phyloP scores from a whole-genome alignment of 2,888 invertebrate genomes.

The Antheraea yamamai region DNA sequence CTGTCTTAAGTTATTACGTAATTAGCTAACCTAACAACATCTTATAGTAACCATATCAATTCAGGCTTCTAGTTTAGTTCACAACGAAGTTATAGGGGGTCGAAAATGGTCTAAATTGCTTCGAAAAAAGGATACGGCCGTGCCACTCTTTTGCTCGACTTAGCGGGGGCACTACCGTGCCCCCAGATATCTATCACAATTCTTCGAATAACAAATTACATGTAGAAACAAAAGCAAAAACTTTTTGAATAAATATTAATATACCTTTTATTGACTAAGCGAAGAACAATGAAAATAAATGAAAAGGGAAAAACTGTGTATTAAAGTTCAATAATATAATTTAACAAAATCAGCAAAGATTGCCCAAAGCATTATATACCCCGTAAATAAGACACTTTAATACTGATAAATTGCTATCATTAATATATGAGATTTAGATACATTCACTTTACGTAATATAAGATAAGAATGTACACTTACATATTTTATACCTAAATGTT shows the following conservation, averaged over 20 bases:
- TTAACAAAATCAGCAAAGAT: not conserved
- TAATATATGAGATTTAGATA: slow-evolving; percentile 1
- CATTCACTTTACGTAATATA: slow-evolving; percentile 3
- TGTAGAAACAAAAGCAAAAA: too few relatives aligned
- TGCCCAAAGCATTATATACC: not conserved
- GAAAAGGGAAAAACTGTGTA: not conserved
- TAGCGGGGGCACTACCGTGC: too few relatives aligned
- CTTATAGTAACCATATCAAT: too few relatives aligned
- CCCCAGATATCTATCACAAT: too few relatives aligned
- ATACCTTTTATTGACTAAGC: not conserved
- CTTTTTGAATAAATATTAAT: not conserved
- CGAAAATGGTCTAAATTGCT: too few relatives aligned
- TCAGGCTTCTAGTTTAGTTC: too few relatives aligned
- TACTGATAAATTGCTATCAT: slow-evolving; percentile 3
- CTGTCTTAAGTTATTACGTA: too few relatives aligned
- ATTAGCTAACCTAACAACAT: too few relatives aligned
- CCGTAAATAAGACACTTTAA: not conserved
- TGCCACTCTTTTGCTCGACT: too few relatives aligned
- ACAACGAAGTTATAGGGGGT: too few relatives aligned
- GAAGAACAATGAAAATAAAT: not conserved
- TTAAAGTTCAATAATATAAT: not conserved
- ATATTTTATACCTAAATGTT: not conserved
- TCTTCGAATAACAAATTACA: too few relatives aligned
- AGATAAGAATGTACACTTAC: not conserved
- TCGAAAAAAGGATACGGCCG: too few relatives aligned